Base-by-base conservation (phyloP, 1,140 invertebrate genomes). In the Achroia grisella region DNA sequence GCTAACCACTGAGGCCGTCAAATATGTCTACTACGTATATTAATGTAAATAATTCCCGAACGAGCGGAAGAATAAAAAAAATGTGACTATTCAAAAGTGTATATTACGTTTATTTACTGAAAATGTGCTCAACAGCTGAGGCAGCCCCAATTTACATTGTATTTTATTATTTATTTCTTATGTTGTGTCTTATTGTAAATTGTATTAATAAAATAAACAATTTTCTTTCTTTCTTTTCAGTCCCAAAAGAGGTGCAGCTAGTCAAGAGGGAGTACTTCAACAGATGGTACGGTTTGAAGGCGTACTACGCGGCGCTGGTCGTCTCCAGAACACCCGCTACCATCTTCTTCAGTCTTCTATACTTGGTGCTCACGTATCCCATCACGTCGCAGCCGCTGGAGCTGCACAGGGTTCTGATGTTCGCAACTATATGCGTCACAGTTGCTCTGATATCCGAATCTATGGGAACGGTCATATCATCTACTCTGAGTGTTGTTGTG, bases 201-300 rank as follows among this genome's bases (percentile, higher is more conserved):
- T n/a, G n/a, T n/a, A n/a, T n/a, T n/a, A n/a, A 23, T 3, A 23
- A 23, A 6, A 23, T 23, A 23, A 23, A 2, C 6, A 3, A 3
- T 23, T 2, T 23, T 23, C 2, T 23, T 50, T 40, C 49, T 17
- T 39, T 50, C 46, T 71, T 89, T 90, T 23, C 79, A 98, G 96
- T 97, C 90, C 96, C 96, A 0, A 88, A 90, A 13, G 95, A 98
- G 87, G 93, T 97, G 39, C 90, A 92, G 39, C 87, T 97, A 3
- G 87, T 98, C 51, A 94, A 95, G 56, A 86, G 96, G 43, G 97
- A 98, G 84, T 93, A 97, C 67, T 94, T 97, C 61, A 98, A 98
- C 76, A 91, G 94, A 56, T 98, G 96, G 96, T 98, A 98, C 77
- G 91, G 92, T 14, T 74, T 98, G 10, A 93, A 93, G 67, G 92